Base-by-base conservation (phyloP, 2,888 invertebrate species). In the Caenorhabditis sulstoni region DNA sequence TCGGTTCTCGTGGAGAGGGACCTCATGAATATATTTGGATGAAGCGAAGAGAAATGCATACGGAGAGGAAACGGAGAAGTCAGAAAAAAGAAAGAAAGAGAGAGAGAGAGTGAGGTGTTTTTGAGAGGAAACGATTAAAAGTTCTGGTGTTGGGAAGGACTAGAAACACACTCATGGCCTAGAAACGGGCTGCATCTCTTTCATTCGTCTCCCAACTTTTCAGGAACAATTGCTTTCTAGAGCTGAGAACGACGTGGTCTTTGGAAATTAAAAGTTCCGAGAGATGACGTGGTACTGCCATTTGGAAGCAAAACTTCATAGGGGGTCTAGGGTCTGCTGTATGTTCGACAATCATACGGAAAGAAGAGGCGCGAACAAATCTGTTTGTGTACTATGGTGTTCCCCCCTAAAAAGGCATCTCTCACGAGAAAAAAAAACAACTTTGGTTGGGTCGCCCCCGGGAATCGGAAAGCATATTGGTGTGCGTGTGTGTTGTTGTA, bases 11-110 rank as follows among this genome's bases (percentile, higher is more conserved):
- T n/a, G n/a, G n/a, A n/a, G n/a, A n/a, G n/a, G 55, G 23, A 64
- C 57, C 64, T 58, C 62, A 64, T 73, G 73, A 73, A 73, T 73
- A 73, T 73, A 73, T 73, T 73, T 73, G 50, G 53, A 9, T 12
- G 44, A n/a, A 37, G 23, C 39, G 23, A 44, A 52, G 29, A 37
- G 18, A 49, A 35, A 50, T 18, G 52, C 35, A 29, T 29, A n/a
- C n/a, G 35, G 49, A 41, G 20, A 8, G 35, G 35, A 58, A 39
- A 44, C 52, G 23, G 55, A 47, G 41, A 55, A n/a, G n/a, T 37
- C 18, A 49, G 11, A 29, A n/a, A n/a, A n/a, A 58, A 22, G 29
- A 22, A 29, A 23, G 29, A 59, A 59, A 23, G 3, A 39, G 41
- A 41, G 14, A 14, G 23, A n/a, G 29, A 7, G 29, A 29, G 29